These are phyloP conservation scores for Thera britannica DNA, from an alignment of 2,888 invertebrate species.

Conservation along the genomic window DNA sequence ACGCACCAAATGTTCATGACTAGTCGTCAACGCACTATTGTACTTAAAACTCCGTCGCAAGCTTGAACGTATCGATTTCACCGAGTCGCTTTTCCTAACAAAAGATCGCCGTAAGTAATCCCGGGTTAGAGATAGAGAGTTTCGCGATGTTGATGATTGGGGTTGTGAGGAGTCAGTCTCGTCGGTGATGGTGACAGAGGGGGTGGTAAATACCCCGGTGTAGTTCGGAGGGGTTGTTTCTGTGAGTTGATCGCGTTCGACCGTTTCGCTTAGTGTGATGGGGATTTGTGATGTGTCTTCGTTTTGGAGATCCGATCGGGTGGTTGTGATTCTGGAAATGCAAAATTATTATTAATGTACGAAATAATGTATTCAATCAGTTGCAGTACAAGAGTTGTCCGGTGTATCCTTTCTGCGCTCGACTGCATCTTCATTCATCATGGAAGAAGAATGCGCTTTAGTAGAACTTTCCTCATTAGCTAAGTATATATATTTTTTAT, in stretches of 20 bases:
- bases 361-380: background rate
- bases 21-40: conserved; percentile 73
- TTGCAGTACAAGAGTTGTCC: background rate
- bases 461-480: no score
- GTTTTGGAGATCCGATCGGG: conserved; percentile 55
- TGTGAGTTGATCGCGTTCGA: conserved; percentile 59
- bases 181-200: conserved; percentile 65
- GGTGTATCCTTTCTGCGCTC: no score
- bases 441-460: no score
- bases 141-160: conserved; percentile 59
- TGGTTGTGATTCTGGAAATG: conserved; percentile 68
- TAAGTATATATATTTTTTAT: no score
- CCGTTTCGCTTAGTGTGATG: conserved; percentile 74
- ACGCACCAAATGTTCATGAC: conserved; percentile 86
- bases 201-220: conserved; percentile 57
- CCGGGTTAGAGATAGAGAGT: conserved; percentile 66
- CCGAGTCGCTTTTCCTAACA: conserved; percentile 74
- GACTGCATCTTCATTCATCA: no score
- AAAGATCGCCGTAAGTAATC: conserved; percentile 73
- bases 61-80: conserved; percentile 74
- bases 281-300: conserved; percentile 71
- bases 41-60: conserved; percentile 74
- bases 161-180: conserved; percentile 61
- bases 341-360: background rate
- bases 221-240: conserved; percentile 59